Conservation (phyloP, 2,797 vertebrate genomes). For the Premnoplex brunnescens region DNA sequence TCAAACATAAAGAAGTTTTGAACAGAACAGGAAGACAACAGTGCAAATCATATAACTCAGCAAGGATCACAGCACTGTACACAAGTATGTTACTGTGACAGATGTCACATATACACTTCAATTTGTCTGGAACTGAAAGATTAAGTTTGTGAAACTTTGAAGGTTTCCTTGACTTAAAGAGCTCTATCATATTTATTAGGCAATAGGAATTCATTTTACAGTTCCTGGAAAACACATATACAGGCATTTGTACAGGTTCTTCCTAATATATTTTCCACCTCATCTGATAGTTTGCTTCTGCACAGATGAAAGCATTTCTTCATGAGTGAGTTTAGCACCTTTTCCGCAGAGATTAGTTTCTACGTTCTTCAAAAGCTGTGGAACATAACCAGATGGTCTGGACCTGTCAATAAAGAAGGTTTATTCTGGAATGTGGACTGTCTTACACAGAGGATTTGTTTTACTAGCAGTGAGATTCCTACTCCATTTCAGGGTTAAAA, state of each 20-base stretch:
- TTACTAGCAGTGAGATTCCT: background rate
- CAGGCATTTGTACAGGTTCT: background rate
- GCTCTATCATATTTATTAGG: background rate
- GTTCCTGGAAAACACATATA: background rate
- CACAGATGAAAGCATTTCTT: background rate
- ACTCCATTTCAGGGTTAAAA: background rate
- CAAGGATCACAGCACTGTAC: rapidly evolving
- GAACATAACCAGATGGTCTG: background rate
- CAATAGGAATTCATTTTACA: background rate
- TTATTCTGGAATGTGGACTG: background rate
- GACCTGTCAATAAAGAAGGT: background rate
- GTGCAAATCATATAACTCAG: background rate
- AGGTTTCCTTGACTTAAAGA: background rate
- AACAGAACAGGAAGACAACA: background rate
- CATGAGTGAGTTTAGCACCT: background rate
- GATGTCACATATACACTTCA: background rate
- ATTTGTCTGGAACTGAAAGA: background rate
- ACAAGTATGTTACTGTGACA: background rate
- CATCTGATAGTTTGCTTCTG: background rate
- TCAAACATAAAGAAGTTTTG: background rate
- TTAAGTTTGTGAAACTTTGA: background rate
- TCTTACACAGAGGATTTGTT: background rate
- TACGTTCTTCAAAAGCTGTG: background rate
- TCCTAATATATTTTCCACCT: background rate
- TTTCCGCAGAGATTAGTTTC: background rate